Conservation (phyloP, 2,113 vertebrate species). For the Pseudorectes ferrugineus region DNA sequence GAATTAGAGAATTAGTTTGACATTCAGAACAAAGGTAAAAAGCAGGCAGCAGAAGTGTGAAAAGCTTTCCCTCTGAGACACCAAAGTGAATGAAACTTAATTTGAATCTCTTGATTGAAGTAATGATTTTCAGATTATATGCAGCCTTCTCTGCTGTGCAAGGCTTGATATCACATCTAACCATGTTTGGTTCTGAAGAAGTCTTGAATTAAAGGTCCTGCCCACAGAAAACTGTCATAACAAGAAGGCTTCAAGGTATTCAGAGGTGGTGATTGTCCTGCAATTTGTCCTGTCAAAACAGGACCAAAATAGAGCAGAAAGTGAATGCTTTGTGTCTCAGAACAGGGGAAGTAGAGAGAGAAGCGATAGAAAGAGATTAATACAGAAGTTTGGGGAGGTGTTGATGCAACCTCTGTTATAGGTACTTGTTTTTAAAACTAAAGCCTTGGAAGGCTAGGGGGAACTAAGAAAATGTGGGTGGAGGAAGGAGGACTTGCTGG, state of each 20-base stretch:
- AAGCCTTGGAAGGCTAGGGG: background rate
- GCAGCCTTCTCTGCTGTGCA: background rate
- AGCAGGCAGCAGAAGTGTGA: background rate
- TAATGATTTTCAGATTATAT: background rate
- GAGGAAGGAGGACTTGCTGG: background rate
- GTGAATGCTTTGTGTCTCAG: background rate
- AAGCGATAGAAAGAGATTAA: background rate
- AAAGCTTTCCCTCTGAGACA: background rate
- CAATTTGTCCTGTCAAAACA: background rate
- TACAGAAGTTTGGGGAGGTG: background rate
- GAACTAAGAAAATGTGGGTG: background rate
- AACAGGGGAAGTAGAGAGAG: background rate
- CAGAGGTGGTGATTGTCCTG: background rate
- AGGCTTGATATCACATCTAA: background rate
- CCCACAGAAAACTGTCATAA: background rate
- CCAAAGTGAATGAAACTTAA: background rate
- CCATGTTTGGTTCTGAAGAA: background rate
- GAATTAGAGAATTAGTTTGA: background rate
- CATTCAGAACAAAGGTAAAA: background rate
- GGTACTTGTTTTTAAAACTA: background rate
- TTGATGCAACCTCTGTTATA: background rate
- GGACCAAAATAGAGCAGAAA: background rate
- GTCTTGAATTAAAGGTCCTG: background rate
- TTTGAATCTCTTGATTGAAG: background rate
- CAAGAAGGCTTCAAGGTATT: background rate